Percentiles rank a stretch among this genome's conserved stretches.
phyloP scores from a whole-genome alignment of 2,797 vertebrate genomes.

The Clamator glandarius region DNA sequence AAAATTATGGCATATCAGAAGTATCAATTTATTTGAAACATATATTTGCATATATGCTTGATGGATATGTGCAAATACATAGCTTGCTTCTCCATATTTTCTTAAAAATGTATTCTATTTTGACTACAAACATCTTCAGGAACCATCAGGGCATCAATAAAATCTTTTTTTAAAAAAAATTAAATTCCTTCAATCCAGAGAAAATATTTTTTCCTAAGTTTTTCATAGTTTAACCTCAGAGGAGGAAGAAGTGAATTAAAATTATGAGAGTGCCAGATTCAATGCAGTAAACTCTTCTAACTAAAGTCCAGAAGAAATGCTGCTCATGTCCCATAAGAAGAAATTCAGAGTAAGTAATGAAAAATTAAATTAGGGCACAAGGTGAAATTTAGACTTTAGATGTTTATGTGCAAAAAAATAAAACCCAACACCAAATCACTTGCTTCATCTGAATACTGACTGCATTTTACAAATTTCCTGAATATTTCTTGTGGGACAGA shows the following conservation, averaged over 20 bases:
- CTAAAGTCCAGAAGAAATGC: neutral
- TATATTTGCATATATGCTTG: neutral
- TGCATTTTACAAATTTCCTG: too few relatives aligned
- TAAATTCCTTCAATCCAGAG: neutral
- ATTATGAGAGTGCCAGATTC: neutral
- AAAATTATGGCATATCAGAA: neutral
- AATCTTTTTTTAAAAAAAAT: too few relatives aligned
- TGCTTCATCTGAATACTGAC: too few relatives aligned
- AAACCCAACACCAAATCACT: too few relatives aligned
- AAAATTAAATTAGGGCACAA: neutral
- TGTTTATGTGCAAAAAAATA: too few relatives aligned
- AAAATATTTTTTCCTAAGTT: neutral
- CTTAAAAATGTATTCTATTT: neutral
- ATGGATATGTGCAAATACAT: too few relatives aligned
- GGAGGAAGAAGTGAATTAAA: neutral
- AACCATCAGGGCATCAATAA: neutral
- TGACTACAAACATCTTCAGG: neutral
- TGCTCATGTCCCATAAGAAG: neutral
- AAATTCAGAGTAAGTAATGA: neutral
- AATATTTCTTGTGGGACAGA: too few relatives aligned
- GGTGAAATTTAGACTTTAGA: too few relatives aligned
- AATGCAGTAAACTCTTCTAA: neutral
- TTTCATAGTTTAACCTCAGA: fast-evolving
- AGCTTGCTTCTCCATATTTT: neutral
- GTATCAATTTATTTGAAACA: neutral